These are phyloP conservation scores for Penaeus japonicus DNA, from an alignment of 1,140 invertebrate genomes.

Conservation along the genomic window DNA sequence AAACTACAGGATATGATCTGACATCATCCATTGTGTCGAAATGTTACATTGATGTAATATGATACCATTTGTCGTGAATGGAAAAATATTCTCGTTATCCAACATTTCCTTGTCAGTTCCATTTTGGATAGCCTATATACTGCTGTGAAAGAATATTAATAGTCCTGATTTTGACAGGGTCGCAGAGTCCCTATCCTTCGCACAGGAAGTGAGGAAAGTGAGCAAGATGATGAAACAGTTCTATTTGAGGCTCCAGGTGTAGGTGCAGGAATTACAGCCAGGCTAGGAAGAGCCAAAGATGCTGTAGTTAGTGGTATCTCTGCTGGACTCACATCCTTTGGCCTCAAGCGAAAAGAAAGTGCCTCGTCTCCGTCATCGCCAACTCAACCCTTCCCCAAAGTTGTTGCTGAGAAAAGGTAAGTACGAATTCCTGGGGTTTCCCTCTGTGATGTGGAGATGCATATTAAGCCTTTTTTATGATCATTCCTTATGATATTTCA, in stretches of 20 bases:
- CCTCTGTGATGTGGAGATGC: background rate
- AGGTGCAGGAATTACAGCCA: conserved; percentile 41
- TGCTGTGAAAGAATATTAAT: background rate
- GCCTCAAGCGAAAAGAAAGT: conserved; percentile 27
- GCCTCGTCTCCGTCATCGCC: conserved; percentile 38
- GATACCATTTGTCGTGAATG: too few relatives aligned
- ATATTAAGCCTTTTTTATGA: background rate
- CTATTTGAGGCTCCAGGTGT: conserved; percentile 39
- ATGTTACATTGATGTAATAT: too few relatives aligned
- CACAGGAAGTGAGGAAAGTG: conserved; percentile 46
- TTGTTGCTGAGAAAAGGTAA: conserved; percentile 22
- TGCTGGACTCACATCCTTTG: conserved; percentile 46
- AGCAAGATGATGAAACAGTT: conserved; percentile 43
- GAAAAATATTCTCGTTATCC: background rate
- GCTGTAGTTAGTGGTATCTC: conserved; percentile 43
- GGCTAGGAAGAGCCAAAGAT: conserved; percentile 43
- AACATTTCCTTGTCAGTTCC: background rate
- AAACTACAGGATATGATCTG: too few relatives aligned
- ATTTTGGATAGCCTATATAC: background rate
- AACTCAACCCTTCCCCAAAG: background rate
- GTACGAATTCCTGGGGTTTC: background rate
- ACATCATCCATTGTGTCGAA: too few relatives aligned
- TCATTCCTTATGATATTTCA: too few relatives aligned
- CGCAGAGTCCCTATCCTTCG: conserved; percentile 43
- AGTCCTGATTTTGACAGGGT: background rate